Base-by-base conservation (phyloP, 2,797 vertebrate species). In the Sparidentex hasta region DNA sequence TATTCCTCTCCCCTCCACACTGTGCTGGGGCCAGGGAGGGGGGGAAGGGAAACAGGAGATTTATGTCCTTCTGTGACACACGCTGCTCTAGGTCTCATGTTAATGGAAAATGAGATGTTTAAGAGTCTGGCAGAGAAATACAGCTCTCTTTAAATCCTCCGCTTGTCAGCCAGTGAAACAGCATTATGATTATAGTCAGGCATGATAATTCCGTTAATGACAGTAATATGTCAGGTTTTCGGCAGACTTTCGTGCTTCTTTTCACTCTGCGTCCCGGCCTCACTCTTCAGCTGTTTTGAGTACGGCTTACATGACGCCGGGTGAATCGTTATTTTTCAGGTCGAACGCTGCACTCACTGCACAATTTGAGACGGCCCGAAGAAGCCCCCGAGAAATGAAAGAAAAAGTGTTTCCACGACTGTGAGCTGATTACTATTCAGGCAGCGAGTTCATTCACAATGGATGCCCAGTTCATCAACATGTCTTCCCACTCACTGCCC, bases 21-120 rank as follows among this genome's bases (percentile, higher is more conserved):
- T 83, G 82, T 67, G 85, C 58, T 41, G 70, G 87, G 87, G 90
- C 84, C 88, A 77, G 58, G 33, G 76, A 87, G 86, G 87, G 92
- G 91, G 92, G 91, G 88, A 81, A 88, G 90, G 81, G 88, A 83
- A 90, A 88, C 80, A 68, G 81, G 78, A 93, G 93, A 94, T 93
- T 93, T 93, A 94, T 93, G 88, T 93, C 89, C 88, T 79, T 88
- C 88, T 85, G 87, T 95, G 93, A 95, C 93, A 94, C 90, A 91
- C 69, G 88, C 91, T 93, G 93, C 90, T 92, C 91, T 85, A 81
- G 86, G 93, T 93, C 89, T 94, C 90, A 92, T 93, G 93, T 93
- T 92, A 94, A 94, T 94, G 92, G 93, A 93, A 94, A 94, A 95
- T 91, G 85, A 92, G 92, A 94, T 93, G 92, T 94, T 93, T 92